Percentiles rank a stretch among this genome's conserved stretches.
These are phyloP conservation scores for Nephrocerus scutellatus DNA, from an alignment of 2,888 invertebrate species.

Conservation along the genomic window DNA sequence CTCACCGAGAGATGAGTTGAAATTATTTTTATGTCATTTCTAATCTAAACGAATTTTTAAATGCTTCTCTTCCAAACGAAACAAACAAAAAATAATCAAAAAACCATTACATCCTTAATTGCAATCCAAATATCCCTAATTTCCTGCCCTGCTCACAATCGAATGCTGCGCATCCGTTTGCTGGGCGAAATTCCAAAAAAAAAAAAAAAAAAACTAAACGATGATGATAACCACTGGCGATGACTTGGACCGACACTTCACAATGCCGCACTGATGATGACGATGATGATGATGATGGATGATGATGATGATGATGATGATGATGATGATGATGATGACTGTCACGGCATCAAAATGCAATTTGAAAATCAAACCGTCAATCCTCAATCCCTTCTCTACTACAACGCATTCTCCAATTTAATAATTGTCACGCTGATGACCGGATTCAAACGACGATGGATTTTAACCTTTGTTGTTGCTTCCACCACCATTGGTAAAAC, in stretches of 20 bases:
- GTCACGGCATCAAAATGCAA: conserved; percentile 31
- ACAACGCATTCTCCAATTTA: no score
- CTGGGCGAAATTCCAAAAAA: no score
- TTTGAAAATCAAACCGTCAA: conserved; percentile 28
- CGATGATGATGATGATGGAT: conserved; percentile 18
- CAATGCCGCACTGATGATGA: conserved; percentile 14
- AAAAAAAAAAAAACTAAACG: conserved; percentile 19
- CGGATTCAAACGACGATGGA: no score
- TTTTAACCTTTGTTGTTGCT: conserved; percentile 6
- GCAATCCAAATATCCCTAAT: no score
- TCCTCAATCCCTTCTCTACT: neutral
- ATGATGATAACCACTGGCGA: no score
- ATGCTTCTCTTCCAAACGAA: conserved; percentile 1
- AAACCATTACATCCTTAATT: no score
- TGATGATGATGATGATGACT: conserved; percentile 21
- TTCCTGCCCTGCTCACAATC: no score
- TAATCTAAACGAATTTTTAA: conserved; percentile 18
- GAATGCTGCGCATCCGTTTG: no score
- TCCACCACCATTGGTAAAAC: conserved; percentile 6
- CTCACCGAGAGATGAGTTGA: no score
- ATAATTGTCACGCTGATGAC: no score
- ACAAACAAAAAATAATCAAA: conserved; percentile 9
- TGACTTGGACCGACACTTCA: no score
- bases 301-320: conserved; percentile 11
- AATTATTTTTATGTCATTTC: no score